Percentiles rank a stretch among this genome's conserved stretches.
These are phyloP conservation scores for Microcaecilia unicolor DNA, from an alignment of 2,797 vertebrate genomes.

Conservation along the genomic window DNA sequence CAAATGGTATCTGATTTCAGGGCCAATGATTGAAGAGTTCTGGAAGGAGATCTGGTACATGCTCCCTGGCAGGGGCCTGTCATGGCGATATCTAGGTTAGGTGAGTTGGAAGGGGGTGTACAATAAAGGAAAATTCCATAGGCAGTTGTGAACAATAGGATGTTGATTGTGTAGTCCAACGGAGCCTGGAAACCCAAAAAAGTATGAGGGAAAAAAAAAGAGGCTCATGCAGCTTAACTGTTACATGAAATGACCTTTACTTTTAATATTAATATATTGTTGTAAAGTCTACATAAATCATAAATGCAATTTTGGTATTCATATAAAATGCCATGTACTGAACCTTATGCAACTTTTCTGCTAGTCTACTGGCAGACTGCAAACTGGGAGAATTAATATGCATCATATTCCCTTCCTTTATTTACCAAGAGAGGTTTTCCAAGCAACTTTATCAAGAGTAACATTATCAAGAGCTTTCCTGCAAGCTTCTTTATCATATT, in stretches of 20 bases:
- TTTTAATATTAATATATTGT: slow-evolving; percentile 95
- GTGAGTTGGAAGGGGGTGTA: no score
- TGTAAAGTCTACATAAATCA: slow-evolving; percentile 81
- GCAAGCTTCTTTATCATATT: slow-evolving; percentile 88
- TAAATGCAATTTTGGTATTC: slow-evolving; percentile 83
- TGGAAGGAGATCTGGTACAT: no score
- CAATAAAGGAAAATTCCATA: no score
- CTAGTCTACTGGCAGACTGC: slow-evolving; percentile 42
- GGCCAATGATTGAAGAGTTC: no score
- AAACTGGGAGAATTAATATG: slow-evolving; percentile 87
- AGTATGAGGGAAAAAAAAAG: slow-evolving; percentile 92
- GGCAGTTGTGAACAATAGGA: no score
- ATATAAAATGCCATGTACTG: slow-evolving; percentile 80
- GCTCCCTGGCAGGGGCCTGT: no score
- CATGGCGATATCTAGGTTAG: no score
- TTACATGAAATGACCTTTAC: slow-evolving; percentile 89
- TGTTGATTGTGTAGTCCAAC: no score
- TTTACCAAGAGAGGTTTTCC: slow-evolving; percentile 80
- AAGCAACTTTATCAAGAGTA: slow-evolving; percentile 92
- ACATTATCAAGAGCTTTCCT: slow-evolving; percentile 95
- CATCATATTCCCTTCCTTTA: slow-evolving; percentile 62
- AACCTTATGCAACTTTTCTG: slow-evolving; percentile 48
- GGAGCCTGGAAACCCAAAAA: no score
- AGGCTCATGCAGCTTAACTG: slow-evolving; percentile 91
- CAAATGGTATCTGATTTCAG: no score